These are phyloP conservation scores for Andrena bicolor DNA, from an alignment of 2,888 invertebrate genomes.

Conservation along the genomic window DNA sequence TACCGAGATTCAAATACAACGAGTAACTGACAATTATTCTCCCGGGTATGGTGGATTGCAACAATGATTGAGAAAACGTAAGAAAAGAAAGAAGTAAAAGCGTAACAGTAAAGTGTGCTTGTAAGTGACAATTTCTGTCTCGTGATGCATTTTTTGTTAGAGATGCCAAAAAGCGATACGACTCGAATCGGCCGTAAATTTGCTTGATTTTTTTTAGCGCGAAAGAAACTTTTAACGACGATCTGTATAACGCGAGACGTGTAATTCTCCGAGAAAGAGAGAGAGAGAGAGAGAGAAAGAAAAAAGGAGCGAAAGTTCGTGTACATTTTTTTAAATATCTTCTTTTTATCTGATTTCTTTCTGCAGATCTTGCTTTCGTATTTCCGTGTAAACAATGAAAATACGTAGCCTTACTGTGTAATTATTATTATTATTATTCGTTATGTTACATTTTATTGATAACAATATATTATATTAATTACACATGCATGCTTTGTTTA, in stretches of 20 bases:
- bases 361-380: conserved; percentile 61
- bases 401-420: conserved; percentile 80
- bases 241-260: conserved; percentile 50
- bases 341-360: conserved; percentile 57
- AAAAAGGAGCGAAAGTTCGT: conserved; percentile 36
- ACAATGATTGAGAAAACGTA: conserved; percentile 31
- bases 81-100: conserved; percentile 43
- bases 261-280: conserved; percentile 14
- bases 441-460: conserved; percentile 85
- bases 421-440: conserved; percentile 83
- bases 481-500: conserved; percentile 77
- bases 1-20: conserved; percentile 56
- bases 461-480: conserved; percentile 84
- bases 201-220: conserved; percentile 41
- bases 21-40: conserved; percentile 62
- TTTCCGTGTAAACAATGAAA: conserved; percentile 76
- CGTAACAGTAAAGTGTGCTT: conserved; percentile 15
- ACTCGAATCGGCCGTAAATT: conserved; percentile 44
- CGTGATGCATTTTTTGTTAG: conserved; percentile 56
- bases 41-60: conserved; percentile 43
- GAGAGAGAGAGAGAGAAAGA: no score
- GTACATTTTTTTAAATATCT: conserved; percentile 66
- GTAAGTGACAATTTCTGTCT: conserved; percentile 24
- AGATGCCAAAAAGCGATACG: conserved; percentile 63
- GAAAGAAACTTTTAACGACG: not conserved